These are phyloP conservation scores for Peromyscus californicus DNA, from an alignment of 2,113 vertebrate species.

Conservation along the genomic window DNA sequence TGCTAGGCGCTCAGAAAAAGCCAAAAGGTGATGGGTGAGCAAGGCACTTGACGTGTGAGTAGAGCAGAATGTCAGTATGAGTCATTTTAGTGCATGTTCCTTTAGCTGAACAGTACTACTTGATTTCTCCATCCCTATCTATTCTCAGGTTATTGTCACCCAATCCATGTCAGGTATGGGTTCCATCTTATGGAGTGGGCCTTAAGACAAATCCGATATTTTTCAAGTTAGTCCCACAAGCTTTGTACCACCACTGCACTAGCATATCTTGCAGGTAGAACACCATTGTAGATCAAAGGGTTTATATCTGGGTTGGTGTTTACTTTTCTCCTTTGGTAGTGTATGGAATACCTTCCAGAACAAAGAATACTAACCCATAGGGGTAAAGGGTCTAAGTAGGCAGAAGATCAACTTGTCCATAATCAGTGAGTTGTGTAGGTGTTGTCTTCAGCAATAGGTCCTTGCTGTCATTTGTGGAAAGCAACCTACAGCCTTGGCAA, in stretches of 20 bases:
- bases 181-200: background rate
- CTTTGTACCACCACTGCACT: background rate
- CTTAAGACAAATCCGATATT: background rate
- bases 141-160: background rate
- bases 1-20: background rate
- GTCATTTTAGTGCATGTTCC: background rate
- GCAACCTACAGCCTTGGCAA: background rate
- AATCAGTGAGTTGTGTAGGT: background rate
- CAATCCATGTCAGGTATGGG: background rate
- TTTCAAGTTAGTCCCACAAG: background rate
- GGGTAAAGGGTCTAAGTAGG: fast-evolving
- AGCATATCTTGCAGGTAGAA: background rate
- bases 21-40: background rate
- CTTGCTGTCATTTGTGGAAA: fast-evolving
- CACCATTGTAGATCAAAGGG: background rate
- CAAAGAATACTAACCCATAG: background rate
- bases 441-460: background rate
- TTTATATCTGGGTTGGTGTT: background rate
- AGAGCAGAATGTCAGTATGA: background rate
- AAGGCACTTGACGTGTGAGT: background rate
- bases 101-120: background rate
- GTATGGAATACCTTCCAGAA: background rate
- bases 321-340: background rate
- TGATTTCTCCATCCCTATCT: background rate
- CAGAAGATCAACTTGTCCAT: too few species aligned